Percentiles rank a stretch among this genome's conserved stretches.
Conservation (phyloP, 2,888 invertebrate species). For the Glaucopsyche alexis region DNA sequence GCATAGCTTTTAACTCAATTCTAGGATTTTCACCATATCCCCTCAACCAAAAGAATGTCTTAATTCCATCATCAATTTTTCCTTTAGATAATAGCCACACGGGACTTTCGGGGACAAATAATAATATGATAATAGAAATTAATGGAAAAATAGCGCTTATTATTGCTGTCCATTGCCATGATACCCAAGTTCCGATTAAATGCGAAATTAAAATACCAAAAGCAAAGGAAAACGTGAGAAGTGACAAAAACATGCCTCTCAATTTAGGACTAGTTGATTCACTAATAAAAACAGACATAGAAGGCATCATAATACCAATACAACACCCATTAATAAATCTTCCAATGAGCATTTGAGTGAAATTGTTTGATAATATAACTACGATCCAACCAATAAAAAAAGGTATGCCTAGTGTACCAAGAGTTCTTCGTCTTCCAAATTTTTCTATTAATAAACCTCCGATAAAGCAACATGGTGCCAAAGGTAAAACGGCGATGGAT, state of each 20-base stretch:
- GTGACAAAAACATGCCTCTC: not conserved
- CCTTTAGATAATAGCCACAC: constrained; percentile 17
- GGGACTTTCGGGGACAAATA: constrained; percentile 6
- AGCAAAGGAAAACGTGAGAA: not conserved
- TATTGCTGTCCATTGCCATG: constrained; percentile 12
- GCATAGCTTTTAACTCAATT: not conserved
- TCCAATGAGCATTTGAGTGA: constrained; percentile 14
- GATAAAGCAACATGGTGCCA: constrained; percentile 10
- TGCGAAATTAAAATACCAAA: constrained; percentile 20
- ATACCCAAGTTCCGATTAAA: constrained; percentile 8
- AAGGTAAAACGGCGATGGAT: constrained; percentile 8
- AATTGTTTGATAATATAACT: not conserved
- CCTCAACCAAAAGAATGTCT: constrained; percentile 15
- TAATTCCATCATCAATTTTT: constrained; percentile 2
- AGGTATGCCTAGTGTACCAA: not conserved
- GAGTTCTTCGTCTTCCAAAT: constrained; percentile 21
- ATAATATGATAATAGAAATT: not conserved
- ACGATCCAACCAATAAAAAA: constrained; percentile 16
- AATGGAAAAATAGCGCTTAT: constrained; percentile 20
- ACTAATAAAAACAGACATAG: constrained; percentile 23
- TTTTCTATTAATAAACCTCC: constrained; percentile 21
- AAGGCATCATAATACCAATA: not conserved
- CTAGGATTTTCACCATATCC: not conserved
- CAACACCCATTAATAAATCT: constrained; percentile 12
- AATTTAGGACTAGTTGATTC: constrained; percentile 14